Conservation (phyloP, 2,888 invertebrate species). For the Rhyacophila evoluta region DNA sequence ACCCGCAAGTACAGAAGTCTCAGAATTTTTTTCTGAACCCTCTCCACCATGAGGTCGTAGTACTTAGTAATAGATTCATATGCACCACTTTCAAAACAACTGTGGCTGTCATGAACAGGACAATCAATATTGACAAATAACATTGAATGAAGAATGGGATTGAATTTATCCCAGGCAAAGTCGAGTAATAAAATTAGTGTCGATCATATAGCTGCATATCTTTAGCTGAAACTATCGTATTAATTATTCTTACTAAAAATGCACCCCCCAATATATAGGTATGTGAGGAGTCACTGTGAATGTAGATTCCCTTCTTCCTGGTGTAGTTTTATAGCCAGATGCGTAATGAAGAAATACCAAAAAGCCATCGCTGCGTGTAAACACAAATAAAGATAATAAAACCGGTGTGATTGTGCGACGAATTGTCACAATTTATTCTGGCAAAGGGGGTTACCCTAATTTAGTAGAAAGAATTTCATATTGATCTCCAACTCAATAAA, state of each 20-base stretch:
- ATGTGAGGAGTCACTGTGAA: neutral
- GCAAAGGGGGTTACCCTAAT: neutral
- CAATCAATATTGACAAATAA: no score
- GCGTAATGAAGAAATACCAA: conserved; percentile 39
- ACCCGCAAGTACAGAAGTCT: no score
- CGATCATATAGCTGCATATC: no score
- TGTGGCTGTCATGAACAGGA: no score
- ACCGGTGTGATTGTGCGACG: conserved; percentile 29
- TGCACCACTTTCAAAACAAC: no score
- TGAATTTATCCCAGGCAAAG: no score
- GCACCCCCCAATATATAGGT: neutral
- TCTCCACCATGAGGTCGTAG: no score
- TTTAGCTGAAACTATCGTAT: no score
- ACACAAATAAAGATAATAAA: conserved; percentile 45
- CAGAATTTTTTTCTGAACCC: no score
- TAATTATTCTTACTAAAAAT: neutral
- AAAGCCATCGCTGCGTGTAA: conserved; percentile 45
- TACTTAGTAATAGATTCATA: no score
- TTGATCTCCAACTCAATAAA: neutral
- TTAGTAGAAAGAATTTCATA: neutral
- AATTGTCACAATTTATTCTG: conserved; percentile 9
- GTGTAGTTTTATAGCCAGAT: neutral
- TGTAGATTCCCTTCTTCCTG: neutral
- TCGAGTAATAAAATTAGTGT: no score
- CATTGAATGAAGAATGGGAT: no score